Conservation (phyloP, 2,113 vertebrate species). For the Cyphomyrus plagiostoma region DNA sequence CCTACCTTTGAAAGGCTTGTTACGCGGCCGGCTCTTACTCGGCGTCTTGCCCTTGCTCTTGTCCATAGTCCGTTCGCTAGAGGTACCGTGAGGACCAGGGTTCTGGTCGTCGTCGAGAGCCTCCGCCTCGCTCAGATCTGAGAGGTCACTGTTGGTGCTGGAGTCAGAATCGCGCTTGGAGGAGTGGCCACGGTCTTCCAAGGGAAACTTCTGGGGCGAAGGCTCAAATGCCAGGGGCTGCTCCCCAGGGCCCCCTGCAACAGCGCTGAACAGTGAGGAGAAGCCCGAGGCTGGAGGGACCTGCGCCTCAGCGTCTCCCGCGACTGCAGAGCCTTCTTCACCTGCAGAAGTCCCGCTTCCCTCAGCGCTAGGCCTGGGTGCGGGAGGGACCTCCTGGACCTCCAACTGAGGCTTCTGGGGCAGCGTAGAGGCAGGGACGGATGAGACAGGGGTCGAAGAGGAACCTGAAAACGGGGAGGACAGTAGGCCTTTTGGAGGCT, state of each 20-base stretch:
- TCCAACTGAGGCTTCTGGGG: constrained; percentile 53
- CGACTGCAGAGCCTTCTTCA: constrained; percentile 64
- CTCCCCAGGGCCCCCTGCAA: constrained; percentile 58
- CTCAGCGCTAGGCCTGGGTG: constrained; percentile 71
- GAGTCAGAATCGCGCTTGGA: constrained; percentile 89
- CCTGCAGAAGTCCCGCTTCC: constrained; percentile 37
- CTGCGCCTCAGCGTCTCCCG: constrained; percentile 68
- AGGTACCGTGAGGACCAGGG: constrained; percentile 28
- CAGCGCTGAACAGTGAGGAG: constrained; percentile 51
- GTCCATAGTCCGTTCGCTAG: constrained; percentile 61
- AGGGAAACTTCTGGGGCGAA: constrained; percentile 81
- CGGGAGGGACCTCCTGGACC: constrained; percentile 63
- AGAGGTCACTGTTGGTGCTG: constrained; percentile 91
- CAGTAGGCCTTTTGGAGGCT: constrained; percentile 78
- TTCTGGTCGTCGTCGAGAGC: constrained; percentile 66
- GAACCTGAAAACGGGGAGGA: constrained; percentile 63
- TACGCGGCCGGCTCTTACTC: constrained; percentile 83
- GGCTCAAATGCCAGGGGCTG: constrained; percentile 73
- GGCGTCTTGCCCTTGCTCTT: constrained; percentile 76
- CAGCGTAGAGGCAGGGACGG: constrained; percentile 61
- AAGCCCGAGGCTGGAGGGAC: constrained; percentile 71
- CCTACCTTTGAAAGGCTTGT: constrained; percentile 90
- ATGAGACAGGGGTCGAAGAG: constrained; percentile 53
- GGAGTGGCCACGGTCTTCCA: constrained; percentile 83
- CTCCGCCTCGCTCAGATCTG: constrained; percentile 91